Evolutionary conservation across 2,797 vertebrate genomes (phyloP), one percentile per base, ranked within the genome.

Genomic region (Sebastes minor): DNA sequence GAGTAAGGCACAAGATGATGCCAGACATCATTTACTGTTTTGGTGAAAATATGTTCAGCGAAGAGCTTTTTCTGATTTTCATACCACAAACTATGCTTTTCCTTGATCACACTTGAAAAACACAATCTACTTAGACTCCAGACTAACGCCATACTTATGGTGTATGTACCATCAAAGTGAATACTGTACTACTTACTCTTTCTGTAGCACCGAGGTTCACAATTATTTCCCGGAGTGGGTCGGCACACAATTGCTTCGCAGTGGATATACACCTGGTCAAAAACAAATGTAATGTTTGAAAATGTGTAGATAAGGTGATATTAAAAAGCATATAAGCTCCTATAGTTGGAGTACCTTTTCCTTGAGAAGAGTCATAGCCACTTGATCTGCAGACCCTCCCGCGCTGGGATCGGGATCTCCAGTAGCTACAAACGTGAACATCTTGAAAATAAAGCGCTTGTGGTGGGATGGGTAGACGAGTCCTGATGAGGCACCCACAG

Each of bases 371-470:
- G 1, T 33, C 30, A 53, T 22, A 22, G 14, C 3, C 1, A 0
- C 7, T 79, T 42, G 7, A 42, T 52, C 23, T 57, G 57, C 5
- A 67, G 28, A 1, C 0, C 0, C 56, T 55, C 20, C 25, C 42
- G 89, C 80, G 13, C 2, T 0, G 0, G 70, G 2, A 74, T 61
- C 11, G 10, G 20, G 1, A n/a, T 1, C 0, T 25, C 1, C 22
- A n/a, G 2, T 1, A 2, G 80, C 56, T 22, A 95, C 89, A 90
- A 96, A 96, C 0, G 91, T 91, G 80, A 96, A 95, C 95, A 96
- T 95, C 90, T 93, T 93, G 30, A 96, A 87, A 82, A 89, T 5
- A 46, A 95, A 96, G 14, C 85, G 76, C 22, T 62, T 94, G 90
- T 92, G 67, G 76, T 95, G 95, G 32, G 30, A 73, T 38, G 94